phyloP scores from a whole-genome alignment of 64 coral and sea anemone species.

The Trachythela sp. region DNA sequence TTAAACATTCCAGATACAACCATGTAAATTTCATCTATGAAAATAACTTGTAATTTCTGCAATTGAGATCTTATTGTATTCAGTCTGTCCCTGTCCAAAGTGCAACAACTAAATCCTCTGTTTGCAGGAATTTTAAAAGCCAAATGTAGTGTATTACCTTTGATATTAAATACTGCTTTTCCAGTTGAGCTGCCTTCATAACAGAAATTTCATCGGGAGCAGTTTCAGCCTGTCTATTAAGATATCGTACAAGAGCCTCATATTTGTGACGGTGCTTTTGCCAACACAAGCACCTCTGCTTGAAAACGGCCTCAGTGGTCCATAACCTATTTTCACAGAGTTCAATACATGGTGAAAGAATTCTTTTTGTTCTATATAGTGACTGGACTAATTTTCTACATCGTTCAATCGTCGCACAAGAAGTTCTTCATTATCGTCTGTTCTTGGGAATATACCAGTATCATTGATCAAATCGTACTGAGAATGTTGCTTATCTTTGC shows the following conservation, averaged over 20 bases:
- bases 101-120: neutral
- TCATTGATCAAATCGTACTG: neutral
- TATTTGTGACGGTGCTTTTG: slow-evolving; percentile 19
- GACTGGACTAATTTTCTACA: slow-evolving; percentile 17
- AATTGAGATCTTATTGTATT: neutral
- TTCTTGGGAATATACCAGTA: slow-evolving; percentile 15
- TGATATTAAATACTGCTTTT: slow-evolving; percentile 1
- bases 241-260: neutral
- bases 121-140: too few species aligned
- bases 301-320: neutral
- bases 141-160: too few species aligned
- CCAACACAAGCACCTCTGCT: slow-evolving; percentile 4
- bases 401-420: neutral
- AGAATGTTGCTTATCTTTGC: slow-evolving; percentile 22
- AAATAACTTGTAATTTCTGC: neutral
- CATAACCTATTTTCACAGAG: slow-evolving; percentile 1
- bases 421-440: slow-evolving; percentile 14
- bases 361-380: slow-evolving; percentile 22
- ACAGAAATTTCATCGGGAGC: neutral
- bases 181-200: slow-evolving; percentile 9
- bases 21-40: neutral
- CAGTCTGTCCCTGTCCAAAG: neutral
- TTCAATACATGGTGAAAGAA: slow-evolving; percentile 15
- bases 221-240: neutral
- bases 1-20: neutral